Percentiles rank a stretch among this genome's conserved stretches.
phyloP scores from a whole-genome alignment of 2,888 invertebrate genomes.

The Drosophila nigritarsus region DNA sequence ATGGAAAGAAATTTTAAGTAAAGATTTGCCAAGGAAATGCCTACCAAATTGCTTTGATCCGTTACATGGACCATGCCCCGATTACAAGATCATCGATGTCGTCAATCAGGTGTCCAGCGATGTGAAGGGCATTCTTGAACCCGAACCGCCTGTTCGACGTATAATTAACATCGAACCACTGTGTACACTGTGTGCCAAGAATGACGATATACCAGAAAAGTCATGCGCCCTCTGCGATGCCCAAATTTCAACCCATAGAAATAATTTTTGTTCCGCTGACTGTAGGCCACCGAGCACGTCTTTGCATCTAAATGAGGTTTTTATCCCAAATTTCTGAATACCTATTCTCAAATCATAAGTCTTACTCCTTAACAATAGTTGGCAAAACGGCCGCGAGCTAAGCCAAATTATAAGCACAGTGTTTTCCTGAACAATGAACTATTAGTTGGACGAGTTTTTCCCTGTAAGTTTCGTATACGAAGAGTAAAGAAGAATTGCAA shows the following conservation, averaged over 20 bases:
- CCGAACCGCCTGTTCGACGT: conserved; percentile 34
- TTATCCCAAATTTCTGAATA: not conserved
- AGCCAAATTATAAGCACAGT: conserved; percentile 58
- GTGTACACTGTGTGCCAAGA: conserved; percentile 37
- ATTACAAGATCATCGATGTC: conserved; percentile 21
- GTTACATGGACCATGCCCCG: conserved; percentile 43
- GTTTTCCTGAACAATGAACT: conserved; percentile 46
- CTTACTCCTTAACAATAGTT: conserved; percentile 25
- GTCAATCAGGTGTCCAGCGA: not conserved
- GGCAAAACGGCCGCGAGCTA: conserved; percentile 46
- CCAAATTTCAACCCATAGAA: conserved; percentile 24
- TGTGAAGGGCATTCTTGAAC: conserved; percentile 26
- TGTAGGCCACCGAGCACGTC: conserved; percentile 54
- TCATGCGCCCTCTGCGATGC: conserved; percentile 46
- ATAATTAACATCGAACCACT: conserved; percentile 34
- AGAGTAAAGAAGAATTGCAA: conserved; percentile 45
- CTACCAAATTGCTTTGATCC: conserved; percentile 43
- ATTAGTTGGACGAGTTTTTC: conserved; percentile 60
- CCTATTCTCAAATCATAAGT: not conserved
- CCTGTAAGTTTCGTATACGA: conserved; percentile 56
- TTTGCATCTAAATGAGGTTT: conserved; percentile 62
- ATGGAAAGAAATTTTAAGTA: conserved; percentile 25
- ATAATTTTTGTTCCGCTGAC: conserved; percentile 45
- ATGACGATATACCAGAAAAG: not conserved
- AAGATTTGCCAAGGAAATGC: conserved; percentile 4